Conservation (phyloP, 1,140 invertebrate species). For the Pomacea maculata region DNA sequence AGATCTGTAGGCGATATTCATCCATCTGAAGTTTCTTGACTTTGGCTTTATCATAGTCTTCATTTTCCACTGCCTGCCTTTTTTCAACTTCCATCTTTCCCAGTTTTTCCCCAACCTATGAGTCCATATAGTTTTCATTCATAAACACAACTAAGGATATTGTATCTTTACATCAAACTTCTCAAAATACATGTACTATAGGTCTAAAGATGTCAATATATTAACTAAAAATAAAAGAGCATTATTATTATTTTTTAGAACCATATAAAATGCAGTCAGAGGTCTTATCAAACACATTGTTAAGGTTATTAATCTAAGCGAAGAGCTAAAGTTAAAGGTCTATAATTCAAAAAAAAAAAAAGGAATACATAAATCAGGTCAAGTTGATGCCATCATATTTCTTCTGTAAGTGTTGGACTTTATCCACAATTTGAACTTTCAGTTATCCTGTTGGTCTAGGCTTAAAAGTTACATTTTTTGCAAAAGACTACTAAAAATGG, state of each 20-base stretch:
- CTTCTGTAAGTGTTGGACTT: too few species aligned
- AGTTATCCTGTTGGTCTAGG: too few species aligned
- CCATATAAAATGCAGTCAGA: not conserved
- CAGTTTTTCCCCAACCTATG: constrained; percentile 80
- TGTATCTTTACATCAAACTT: not conserved
- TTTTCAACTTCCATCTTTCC: constrained; percentile 92
- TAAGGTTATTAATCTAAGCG: too few species aligned
- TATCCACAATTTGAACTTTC: too few species aligned
- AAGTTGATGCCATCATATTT: too few species aligned
- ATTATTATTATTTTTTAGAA: not conserved
- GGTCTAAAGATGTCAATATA: not conserved
- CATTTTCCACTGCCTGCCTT: constrained; percentile 85
- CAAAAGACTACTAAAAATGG: too few species aligned
- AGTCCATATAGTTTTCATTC: not conserved
- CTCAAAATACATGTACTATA: not conserved
- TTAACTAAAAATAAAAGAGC: not conserved
- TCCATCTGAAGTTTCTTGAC: constrained; percentile 90
- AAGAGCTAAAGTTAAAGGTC: too few species aligned
- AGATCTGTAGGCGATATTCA: constrained; percentile 77
- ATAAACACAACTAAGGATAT: not conserved
- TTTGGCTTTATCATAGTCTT: constrained; percentile 90
- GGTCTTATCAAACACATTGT: not conserved
- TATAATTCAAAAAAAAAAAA: too few species aligned
- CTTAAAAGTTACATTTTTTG: too few species aligned
- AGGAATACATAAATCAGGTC: too few species aligned